Conservation (phyloP, 2,888 invertebrate species). For the Microctonus aethiopoides region DNA sequence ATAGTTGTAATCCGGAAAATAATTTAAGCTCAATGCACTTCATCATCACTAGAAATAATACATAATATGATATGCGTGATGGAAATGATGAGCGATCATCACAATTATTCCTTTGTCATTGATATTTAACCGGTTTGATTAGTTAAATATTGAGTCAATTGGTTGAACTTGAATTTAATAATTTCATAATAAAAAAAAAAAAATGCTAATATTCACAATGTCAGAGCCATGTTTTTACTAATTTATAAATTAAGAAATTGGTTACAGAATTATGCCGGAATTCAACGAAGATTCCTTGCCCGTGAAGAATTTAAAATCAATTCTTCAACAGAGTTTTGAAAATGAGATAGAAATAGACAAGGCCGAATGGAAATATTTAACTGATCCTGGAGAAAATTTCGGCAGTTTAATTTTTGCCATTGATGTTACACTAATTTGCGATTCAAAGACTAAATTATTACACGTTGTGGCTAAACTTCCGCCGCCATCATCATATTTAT, state of each 20-base stretch:
- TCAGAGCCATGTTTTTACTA: neutral
- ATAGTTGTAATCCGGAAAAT: neutral
- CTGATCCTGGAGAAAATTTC: constrained; percentile 64
- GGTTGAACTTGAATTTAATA: neutral
- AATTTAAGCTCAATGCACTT: neutral
- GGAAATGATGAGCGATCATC: neutral
- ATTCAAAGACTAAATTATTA: constrained; percentile 46
- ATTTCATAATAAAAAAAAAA: neutral
- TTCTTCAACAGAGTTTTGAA: constrained; percentile 51
- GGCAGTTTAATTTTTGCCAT: constrained; percentile 62
- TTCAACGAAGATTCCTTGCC: constrained; percentile 44
- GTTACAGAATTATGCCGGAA: constrained; percentile 43
- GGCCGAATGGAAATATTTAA: constrained; percentile 59
- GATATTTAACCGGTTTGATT: neutral
- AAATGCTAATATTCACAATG: neutral
- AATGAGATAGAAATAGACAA: constrained; percentile 47
- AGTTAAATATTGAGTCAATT: neutral
- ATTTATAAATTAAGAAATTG: neutral
- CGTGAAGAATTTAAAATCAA: constrained; percentile 50
- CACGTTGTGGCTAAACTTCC: constrained; percentile 62
- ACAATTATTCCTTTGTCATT: neutral
- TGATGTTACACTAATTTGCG: constrained; percentile 43
- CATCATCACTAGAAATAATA: neutral
- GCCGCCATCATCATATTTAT: constrained; percentile 56
- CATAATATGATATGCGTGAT: neutral